These are phyloP conservation scores for Drosophila imparisetae DNA, from an alignment of 2,888 invertebrate genomes.

Conservation along the genomic window DNA sequence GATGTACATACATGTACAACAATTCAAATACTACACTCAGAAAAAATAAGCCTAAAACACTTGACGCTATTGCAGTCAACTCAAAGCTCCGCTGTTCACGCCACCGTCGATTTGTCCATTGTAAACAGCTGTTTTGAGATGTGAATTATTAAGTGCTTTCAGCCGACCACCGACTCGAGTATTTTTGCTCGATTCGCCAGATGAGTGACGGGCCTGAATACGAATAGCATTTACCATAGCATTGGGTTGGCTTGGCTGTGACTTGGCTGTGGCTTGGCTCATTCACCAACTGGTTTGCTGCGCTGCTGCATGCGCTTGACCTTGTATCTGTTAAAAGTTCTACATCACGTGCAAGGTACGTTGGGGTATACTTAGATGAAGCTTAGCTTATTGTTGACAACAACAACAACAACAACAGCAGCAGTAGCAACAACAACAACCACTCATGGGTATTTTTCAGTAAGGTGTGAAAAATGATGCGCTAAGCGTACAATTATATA, in stretches of 20 bases:
- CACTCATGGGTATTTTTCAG: conserved; percentile 33
- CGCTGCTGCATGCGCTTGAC: conserved; percentile 65
- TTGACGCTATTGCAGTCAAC: conserved; percentile 4
- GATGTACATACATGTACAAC: not conserved
- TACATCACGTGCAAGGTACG: conserved; percentile 46
- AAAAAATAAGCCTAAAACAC: not conserved
- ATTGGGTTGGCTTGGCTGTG: conserved; percentile 15
- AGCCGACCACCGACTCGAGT: conserved; percentile 9
- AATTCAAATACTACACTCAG: not conserved
- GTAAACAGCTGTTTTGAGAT: conserved; percentile 44
- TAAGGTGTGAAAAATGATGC: conserved; percentile 56
- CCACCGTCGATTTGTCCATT: conserved; percentile 24
- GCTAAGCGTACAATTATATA: too few relatives aligned
- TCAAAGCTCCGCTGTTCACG: conserved; percentile 11
- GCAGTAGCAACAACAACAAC: not conserved
- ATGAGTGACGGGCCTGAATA: conserved; percentile 32
- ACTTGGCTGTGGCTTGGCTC: conserved; percentile 3
- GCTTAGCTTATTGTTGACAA: conserved; percentile 21
- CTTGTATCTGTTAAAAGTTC: conserved; percentile 74
- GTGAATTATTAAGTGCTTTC: conserved; percentile 32
- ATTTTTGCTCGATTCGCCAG: conserved; percentile 18
- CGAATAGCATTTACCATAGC: conserved; percentile 26
- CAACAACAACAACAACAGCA: not conserved
- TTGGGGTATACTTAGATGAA: conserved; percentile 1
- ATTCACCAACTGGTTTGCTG: conserved; percentile 34